Evolutionary conservation across 2,113 vertebrate species (phyloP).

Genomic region (Phyllopteryx taeniolatus): DNA sequence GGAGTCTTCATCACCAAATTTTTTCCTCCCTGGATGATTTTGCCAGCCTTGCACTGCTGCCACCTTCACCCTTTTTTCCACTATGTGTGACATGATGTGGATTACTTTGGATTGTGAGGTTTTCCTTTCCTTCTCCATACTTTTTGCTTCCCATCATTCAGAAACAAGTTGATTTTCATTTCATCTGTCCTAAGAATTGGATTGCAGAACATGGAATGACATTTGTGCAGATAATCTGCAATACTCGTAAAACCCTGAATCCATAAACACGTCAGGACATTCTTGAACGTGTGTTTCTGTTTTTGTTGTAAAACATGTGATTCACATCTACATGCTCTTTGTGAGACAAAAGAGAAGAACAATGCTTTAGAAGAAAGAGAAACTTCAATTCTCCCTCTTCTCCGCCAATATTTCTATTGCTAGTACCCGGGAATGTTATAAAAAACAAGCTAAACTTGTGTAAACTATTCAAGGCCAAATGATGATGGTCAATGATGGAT

Average conservation of each 20-base stretch:
- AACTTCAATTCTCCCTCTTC: background rate
- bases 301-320: constrained; percentile 18
- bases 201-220: too few species aligned
- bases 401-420: background rate
- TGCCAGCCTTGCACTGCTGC: too few species aligned
- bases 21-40: too few species aligned
- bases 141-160: background rate
- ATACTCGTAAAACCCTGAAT: constrained; percentile 2
- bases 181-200: background rate
- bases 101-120: too few species aligned
- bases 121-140: background rate
- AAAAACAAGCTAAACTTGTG: constrained; percentile 26
- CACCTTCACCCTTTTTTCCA: too few species aligned
- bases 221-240: background rate
- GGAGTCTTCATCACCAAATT: too few species aligned
- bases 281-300: background rate
- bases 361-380: constrained; percentile 11
- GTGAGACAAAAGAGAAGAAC: constrained; percentile 15
- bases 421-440: constrained; percentile 32
- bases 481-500: constrained; percentile 25
- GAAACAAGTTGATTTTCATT: background rate
- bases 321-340: constrained; percentile 1
- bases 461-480: constrained; percentile 22
- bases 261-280: constrained; percentile 10
- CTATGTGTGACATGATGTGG: too few species aligned